Base-by-base conservation (phyloP, 2,113 vertebrate species). In the Caracal caracal region DNA sequence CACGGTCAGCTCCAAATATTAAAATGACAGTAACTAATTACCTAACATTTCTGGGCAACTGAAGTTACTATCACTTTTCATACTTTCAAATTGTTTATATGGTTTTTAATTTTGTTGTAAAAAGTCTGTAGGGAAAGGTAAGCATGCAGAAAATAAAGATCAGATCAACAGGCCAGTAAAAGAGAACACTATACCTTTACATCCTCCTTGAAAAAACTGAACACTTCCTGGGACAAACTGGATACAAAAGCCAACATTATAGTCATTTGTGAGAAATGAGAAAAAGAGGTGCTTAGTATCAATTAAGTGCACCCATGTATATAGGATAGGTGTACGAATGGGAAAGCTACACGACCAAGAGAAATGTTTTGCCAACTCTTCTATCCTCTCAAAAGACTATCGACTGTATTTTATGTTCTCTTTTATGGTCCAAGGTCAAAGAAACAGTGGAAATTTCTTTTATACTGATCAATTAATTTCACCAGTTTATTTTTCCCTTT, bases 391-490 rank as follows among this genome's bases (percentile, higher is more conserved):
- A 51, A 49, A 85, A 87, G 47, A 43, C 24, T 22, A 6, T 59
- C 35, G 68, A 51, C 81, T 70, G 59, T 7, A 80, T 17, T 33
- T 37, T 70, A 10, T 1, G 1, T 40, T 26, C 61, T 33, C 5
- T 68, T 49, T 37, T 47, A 66, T 17, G 5, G 10, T 61, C 28
- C 66, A 65, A 37, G 68, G 20, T 71, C 35, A 71, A 71, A 37
- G 17, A 80, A 92, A 22, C 53, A 79, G 49, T 20, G 6, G 24
- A 84, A 93, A 91, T 88, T 70, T 68, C 26, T 71, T 79, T 88
- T 20, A 89, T 61, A 65, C 56, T 53, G 13, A 94, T 68, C 75
- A 92, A 84, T 96, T 51, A 81, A 70, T 49, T 90, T 66, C 37
- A 80, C 3, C 7, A 71, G 33, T 80, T 71, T 83, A 59, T 81